phyloP scores from a whole-genome alignment of 2,888 invertebrate species.

The Perizoma affinitatum region DNA sequence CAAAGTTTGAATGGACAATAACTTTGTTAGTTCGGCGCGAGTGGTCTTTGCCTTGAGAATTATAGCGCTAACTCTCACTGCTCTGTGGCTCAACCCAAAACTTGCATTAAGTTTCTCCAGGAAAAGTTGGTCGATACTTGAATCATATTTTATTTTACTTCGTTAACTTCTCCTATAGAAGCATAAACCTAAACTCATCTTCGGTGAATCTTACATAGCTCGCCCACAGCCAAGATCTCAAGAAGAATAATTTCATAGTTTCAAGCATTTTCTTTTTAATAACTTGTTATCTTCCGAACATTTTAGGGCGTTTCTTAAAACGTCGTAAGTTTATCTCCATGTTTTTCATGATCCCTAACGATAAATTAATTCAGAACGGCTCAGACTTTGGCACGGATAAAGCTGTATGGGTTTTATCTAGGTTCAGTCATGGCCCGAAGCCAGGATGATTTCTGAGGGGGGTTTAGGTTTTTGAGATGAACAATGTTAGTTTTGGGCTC shows the following conservation, averaged over 20 bases:
- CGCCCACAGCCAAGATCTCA: neutral
- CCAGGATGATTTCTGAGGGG: conserved; percentile 4
- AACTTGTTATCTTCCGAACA: conserved; percentile 6
- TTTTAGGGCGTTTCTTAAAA: conserved; percentile 11
- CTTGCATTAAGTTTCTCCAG: conserved; percentile 35
- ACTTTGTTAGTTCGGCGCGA: conserved; percentile 58
- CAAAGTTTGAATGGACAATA: conserved; percentile 64
- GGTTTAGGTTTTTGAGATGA: neutral
- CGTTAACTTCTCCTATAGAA: conserved; percentile 25
- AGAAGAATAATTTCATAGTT: neutral
- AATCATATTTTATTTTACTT: conserved; percentile 34
- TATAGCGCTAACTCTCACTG: conserved; percentile 36
- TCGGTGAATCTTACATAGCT: conserved; percentile 16
- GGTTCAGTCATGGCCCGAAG: conserved; percentile 26
- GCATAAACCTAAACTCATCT: conserved; percentile 11
- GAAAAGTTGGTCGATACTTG: conserved; percentile 36
- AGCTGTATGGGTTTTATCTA: conserved; percentile 34
- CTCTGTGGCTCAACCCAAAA: conserved; percentile 35
- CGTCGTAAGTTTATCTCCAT: conserved; percentile 13
- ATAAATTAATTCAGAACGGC: conserved; percentile 36
- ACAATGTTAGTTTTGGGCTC: neutral
- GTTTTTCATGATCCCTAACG: conserved; percentile 26
- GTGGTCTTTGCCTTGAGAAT: conserved; percentile 50
- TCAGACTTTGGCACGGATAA: conserved; percentile 33
- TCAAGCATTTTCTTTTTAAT: conserved; percentile 7